Conservation (phyloP, 2,113 vertebrate species). For the Globicephala melas region DNA sequence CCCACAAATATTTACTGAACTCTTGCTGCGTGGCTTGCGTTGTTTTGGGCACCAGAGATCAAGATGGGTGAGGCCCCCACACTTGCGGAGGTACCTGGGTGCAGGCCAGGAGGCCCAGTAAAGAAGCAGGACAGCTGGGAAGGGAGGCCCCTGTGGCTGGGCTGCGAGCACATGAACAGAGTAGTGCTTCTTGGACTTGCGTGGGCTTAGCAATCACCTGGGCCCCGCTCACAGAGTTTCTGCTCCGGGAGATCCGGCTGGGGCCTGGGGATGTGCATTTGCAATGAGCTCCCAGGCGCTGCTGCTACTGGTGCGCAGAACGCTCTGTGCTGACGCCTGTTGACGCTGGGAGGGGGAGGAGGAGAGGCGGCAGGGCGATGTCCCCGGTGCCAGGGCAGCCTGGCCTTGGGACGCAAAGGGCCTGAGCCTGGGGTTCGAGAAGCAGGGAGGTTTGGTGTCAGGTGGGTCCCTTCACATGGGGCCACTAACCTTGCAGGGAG, state of each 20-base stretch:
- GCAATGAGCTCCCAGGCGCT: not conserved
- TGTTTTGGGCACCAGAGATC: not conserved
- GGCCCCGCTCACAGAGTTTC: not conserved
- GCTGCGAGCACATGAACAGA: not conserved
- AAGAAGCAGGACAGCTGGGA: rapidly evolving
- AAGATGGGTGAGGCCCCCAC: too few relatives aligned
- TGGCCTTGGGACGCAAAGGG: rapidly evolving
- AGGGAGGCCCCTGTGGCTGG: rapidly evolving
- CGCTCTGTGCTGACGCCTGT: not conserved
- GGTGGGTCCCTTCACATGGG: rapidly evolving
- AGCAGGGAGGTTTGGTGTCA: not conserved
- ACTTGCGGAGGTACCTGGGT: not conserved
- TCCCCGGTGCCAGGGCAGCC: rapidly evolving
- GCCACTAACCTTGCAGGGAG: rapidly evolving
- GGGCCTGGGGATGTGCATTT: not conserved
- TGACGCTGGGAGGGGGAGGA: too few relatives aligned
- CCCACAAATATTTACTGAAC: not conserved
- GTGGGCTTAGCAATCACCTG: not conserved
- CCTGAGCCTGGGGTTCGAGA: not conserved
- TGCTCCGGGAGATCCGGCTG: rapidly evolving
- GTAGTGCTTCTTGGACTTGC: rapidly evolving
- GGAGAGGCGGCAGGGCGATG: too few relatives aligned
- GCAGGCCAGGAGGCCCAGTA: rapidly evolving
- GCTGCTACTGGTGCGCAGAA: rapidly evolving
- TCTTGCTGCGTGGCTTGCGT: not conserved